These are phyloP conservation scores for Platyscapa corneri DNA, from an alignment of 1,140 invertebrate genomes.

Conservation along the genomic window DNA sequence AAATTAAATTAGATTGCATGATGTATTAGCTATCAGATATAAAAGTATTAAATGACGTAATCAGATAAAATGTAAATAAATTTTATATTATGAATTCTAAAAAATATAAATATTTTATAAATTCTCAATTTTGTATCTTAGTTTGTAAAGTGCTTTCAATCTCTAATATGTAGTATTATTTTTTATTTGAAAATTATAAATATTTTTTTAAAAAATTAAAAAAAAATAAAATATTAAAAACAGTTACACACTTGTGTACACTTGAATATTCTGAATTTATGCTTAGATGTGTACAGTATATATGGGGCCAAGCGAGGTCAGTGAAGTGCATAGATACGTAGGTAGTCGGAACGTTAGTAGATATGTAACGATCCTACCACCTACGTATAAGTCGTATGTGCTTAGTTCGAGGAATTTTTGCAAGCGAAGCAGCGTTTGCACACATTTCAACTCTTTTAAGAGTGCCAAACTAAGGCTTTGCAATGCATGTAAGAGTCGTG, in stretches of 20 bases:
- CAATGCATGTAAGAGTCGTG: background rate
- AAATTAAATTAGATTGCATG: too few relatives aligned
- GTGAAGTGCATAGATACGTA: background rate
- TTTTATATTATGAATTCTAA: too few relatives aligned
- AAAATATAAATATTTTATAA: too few relatives aligned
- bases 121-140: too few relatives aligned
- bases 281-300: background rate
- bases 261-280: background rate
- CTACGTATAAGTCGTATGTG: background rate
- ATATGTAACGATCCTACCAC: background rate
- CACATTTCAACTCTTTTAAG: background rate
- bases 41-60: too few relatives aligned
- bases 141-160: too few relatives aligned
- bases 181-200: too few relatives aligned
- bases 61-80: too few relatives aligned
- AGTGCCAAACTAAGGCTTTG: background rate
- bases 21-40: too few relatives aligned
- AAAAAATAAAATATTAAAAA: background rate
- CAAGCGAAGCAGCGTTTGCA: background rate
- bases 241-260: background rate
- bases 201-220: too few relatives aligned
- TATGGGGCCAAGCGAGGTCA: background rate
- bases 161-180: too few relatives aligned
- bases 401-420: background rate
- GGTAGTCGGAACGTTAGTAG: background rate